These are phyloP conservation scores for Lycorma delicatula DNA, from an alignment of 1,140 invertebrate species.

Conservation along the genomic window DNA sequence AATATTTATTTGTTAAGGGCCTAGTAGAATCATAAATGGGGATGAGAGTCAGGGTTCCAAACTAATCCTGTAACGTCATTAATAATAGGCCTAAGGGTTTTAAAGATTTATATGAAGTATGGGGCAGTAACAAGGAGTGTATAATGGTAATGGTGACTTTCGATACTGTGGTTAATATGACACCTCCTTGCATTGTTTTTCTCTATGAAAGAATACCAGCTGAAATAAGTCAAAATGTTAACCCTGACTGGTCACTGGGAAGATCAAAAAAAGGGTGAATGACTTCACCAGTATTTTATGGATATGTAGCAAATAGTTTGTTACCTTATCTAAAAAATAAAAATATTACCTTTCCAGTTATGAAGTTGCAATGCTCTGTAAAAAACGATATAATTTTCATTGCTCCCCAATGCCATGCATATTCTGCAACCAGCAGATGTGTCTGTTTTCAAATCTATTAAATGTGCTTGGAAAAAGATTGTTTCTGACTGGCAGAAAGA, in stretches of 20 bases:
- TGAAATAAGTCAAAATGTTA: background rate
- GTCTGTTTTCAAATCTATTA: constrained; percentile 31
- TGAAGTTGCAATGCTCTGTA: constrained; percentile 28
- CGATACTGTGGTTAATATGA: background rate
- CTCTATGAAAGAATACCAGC: background rate
- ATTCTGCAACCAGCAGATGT: constrained; percentile 37
- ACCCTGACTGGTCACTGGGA: background rate
- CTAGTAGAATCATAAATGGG: background rate
- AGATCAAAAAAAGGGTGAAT: background rate
- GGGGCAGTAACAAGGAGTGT: background rate
- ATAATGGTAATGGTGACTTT: background rate
- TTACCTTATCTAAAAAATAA: constrained; percentile 29
- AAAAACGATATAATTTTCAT: constrained; percentile 31
- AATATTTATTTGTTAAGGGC: background rate
- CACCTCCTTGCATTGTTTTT: background rate
- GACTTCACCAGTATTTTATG: constrained; percentile 26
- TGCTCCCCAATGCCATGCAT: constrained; percentile 35
- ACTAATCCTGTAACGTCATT: background rate
- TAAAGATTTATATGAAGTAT: background rate
- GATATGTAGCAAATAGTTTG: constrained; percentile 32
- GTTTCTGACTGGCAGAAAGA: constrained; percentile 20
- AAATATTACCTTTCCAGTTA: constrained; percentile 30
- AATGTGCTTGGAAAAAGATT: constrained; percentile 30
- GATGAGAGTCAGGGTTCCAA: background rate
- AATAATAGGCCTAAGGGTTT: background rate